phyloP scores from a whole-genome alignment of 2,113 vertebrate genomes.

The Sylvietta virens region DNA sequence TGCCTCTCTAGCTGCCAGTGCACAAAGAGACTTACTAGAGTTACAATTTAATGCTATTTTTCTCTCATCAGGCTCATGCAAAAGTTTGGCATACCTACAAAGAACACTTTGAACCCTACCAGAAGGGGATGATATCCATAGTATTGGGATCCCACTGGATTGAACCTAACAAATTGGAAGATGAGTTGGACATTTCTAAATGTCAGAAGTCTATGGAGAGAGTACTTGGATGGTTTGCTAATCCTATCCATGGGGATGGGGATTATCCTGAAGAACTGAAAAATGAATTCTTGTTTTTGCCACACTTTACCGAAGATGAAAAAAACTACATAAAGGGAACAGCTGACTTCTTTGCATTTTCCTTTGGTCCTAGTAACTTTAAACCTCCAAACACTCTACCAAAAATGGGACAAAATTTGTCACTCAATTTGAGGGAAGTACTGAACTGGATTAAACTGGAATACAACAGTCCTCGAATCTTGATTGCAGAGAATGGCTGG shows the following conservation, averaged over 20 bases:
- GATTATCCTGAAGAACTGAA: constrained; percentile 87
- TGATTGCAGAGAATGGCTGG: constrained; percentile 93
- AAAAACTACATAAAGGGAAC: constrained; percentile 80
- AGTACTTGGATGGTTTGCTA: constrained; percentile 92
- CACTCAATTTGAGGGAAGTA: constrained; percentile 80
- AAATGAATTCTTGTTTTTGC: constrained; percentile 68
- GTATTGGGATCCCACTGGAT: constrained; percentile 94
- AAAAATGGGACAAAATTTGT: constrained; percentile 79
- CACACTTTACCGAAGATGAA: constrained; percentile 80
- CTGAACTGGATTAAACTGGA: constrained; percentile 90
- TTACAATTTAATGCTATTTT: neutral
- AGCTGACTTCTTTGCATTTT: constrained; percentile 93
- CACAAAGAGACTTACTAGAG: neutral
- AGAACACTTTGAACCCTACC: constrained; percentile 75
- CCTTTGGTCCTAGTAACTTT: constrained; percentile 92
- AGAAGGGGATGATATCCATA: constrained; percentile 87
- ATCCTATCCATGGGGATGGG: constrained; percentile 84
- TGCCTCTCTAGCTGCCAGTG: neutral
- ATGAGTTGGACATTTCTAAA: constrained; percentile 64
- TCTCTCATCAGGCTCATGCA: constrained; percentile 84
- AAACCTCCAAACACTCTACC: constrained; percentile 71
- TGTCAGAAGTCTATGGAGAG: constrained; percentile 88
- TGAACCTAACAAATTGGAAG: constrained; percentile 76
- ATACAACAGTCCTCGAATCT: constrained; percentile 81
- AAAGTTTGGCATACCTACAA: constrained; percentile 89